Conservation (phyloP, 1,140 invertebrate species). For the Gryllus bimaculatus region DNA sequence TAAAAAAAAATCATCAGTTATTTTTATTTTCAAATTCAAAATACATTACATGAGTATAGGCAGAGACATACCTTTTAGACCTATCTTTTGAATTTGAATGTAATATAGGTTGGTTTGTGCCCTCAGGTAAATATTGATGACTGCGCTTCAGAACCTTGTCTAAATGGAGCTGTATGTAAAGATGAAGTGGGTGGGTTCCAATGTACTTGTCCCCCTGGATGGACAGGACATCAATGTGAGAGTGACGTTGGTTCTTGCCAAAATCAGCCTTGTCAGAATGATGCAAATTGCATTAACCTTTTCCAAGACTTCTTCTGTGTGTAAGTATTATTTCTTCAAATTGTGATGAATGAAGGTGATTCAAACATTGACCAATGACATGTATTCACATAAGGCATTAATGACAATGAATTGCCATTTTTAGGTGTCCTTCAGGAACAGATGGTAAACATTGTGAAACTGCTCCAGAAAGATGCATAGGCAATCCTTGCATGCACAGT, state of each 20-base stretch:
- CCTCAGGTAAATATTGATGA: constrained; percentile 69
- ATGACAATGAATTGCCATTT: not conserved
- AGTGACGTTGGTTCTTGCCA: constrained; percentile 77
- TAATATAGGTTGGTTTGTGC: no score
- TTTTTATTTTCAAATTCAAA: not conserved
- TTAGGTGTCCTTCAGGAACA: constrained; percentile 80
- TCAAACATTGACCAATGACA: not conserved
- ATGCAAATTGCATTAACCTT: constrained; percentile 83
- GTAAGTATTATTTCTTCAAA: constrained; percentile 42
- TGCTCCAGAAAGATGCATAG: constrained; percentile 89
- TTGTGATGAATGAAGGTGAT: not conserved
- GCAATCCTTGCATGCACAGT: constrained; percentile 91
- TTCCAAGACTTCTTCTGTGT: constrained; percentile 96
- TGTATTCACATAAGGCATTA: not conserved
- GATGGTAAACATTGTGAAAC: constrained; percentile 92
- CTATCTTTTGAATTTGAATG: constrained; percentile 12
- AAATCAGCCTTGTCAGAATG: constrained; percentile 80
- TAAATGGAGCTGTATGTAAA: constrained; percentile 79
- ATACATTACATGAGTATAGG: not conserved
- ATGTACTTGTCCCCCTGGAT: constrained; percentile 77
- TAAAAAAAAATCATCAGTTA: not conserved
- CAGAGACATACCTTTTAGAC: not conserved
- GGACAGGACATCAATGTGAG: constrained; percentile 83
- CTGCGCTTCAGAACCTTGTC: constrained; percentile 74
- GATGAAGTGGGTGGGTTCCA: constrained; percentile 77